Conservation (phyloP, 92 coral and sea anemone genomes). For the Montipora capitata region DNA sequence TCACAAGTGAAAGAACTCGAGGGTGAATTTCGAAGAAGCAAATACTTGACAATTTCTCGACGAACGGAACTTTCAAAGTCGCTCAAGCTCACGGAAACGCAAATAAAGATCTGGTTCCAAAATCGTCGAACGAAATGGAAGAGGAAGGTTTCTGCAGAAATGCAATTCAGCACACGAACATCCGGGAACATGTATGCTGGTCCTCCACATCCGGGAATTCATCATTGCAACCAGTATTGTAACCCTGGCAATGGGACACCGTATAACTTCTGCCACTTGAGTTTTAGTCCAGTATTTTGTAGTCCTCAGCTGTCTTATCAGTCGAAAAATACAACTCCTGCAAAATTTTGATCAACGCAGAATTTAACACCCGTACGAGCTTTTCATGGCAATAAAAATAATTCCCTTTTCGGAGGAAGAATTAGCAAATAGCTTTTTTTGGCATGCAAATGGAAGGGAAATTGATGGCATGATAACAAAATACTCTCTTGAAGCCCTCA, state of each 20-base stretch:
- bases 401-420: no score
- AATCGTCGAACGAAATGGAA: conserved; percentile 99
- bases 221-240: conserved; percentile 62
- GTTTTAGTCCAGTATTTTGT: conserved; percentile 19
- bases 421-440: no score
- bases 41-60: conserved; percentile 96
- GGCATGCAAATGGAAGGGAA: no score
- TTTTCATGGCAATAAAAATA: no score
- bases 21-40: conserved; percentile 93
- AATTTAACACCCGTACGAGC: no score
- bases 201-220: conserved; percentile 74
- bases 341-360: not conserved
- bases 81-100: conserved; percentile 93
- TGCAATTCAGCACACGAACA: conserved; percentile 81
- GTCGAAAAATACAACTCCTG: not conserved
- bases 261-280: conserved; percentile 25
- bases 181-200: conserved; percentile 63
- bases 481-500: no score
- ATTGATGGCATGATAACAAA: no score
- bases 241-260: conserved; percentile 42
- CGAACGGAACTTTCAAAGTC: conserved; percentile 98
- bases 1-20: conserved; percentile 97
- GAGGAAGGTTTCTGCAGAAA: conserved; percentile 94
- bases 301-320: conserved; percentile 32
- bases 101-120: conserved; percentile 99